Percentiles rank a stretch among this genome's conserved stretches.
Conservation (phyloP, 2,797 vertebrate species). For the Coranthus polyacanthus region DNA sequence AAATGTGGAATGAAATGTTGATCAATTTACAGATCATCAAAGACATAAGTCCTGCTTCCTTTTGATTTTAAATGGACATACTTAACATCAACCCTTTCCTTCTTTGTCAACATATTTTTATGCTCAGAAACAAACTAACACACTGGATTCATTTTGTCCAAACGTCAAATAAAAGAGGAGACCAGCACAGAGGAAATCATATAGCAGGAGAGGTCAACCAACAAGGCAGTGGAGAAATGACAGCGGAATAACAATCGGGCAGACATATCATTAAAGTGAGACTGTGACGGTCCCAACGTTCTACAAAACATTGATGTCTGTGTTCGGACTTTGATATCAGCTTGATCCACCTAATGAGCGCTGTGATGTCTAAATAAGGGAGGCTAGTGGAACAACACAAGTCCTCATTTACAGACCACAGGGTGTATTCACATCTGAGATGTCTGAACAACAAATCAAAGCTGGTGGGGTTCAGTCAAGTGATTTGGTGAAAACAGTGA, state of each 20-base stretch:
- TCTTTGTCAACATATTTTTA: too few relatives aligned
- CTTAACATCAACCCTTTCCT: too few relatives aligned
- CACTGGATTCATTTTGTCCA: constrained; percentile 35
- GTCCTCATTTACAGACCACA: constrained; percentile 73
- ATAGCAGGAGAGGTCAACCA: constrained; percentile 48
- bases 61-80: too few relatives aligned
- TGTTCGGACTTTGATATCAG: constrained; percentile 66
- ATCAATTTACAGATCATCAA: background rate
- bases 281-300: constrained; percentile 27
- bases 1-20: constrained; percentile 2
- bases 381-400: constrained; percentile 64
- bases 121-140: constrained; percentile 9
- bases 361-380: constrained; percentile 74
- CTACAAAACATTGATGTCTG: constrained; percentile 44
- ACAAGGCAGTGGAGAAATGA: constrained; percentile 40
- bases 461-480: constrained; percentile 54
- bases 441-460: constrained; percentile 75
- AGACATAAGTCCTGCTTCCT: background rate
- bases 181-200: constrained; percentile 47
- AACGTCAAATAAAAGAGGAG: constrained; percentile 33
- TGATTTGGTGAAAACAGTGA: constrained; percentile 58
- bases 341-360: constrained; percentile 71
- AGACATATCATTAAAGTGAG: constrained; percentile 56
- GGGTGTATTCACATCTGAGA: constrained; percentile 71
- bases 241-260: constrained; percentile 52